phyloP scores from a whole-genome alignment of 2,113 vertebrate species.

The Irena cyanogastra region DNA sequence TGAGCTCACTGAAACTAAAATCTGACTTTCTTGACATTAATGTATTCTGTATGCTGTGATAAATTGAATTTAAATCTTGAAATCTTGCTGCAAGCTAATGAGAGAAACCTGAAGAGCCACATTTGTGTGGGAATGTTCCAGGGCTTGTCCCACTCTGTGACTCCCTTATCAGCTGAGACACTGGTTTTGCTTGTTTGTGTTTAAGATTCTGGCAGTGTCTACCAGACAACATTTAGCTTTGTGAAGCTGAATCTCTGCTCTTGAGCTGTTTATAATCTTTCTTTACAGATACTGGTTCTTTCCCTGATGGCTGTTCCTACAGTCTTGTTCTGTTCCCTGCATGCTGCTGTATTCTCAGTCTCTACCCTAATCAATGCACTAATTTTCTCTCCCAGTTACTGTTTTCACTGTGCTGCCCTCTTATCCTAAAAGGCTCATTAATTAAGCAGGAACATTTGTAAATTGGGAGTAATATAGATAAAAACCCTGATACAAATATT shows the following conservation, averaged over 20 bases:
- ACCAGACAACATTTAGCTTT: background rate
- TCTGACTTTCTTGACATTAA: background rate
- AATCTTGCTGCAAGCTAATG: background rate
- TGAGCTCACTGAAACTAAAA: background rate
- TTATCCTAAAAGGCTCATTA: background rate
- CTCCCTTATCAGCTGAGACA: background rate
- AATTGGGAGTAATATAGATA: background rate
- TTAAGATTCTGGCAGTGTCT: background rate
- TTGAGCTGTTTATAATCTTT: background rate
- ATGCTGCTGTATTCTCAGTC: background rate
- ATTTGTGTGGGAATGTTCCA: background rate
- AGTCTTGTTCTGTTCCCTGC: background rate
- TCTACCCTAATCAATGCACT: background rate
- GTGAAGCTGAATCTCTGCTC: background rate
- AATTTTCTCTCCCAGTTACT: background rate
- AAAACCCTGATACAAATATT: accelerated
- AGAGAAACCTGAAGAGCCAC: background rate
- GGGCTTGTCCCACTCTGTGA: background rate
- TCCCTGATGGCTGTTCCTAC: background rate
- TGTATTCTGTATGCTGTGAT: background rate
- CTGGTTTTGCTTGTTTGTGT: constrained; percentile 7
- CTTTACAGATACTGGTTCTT: background rate
- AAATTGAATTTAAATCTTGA: background rate
- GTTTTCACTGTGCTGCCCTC: background rate
- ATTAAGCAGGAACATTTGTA: background rate